Base-by-base conservation (phyloP, 2,888 invertebrate species). In the Harpagoxenus sublaevis region DNA sequence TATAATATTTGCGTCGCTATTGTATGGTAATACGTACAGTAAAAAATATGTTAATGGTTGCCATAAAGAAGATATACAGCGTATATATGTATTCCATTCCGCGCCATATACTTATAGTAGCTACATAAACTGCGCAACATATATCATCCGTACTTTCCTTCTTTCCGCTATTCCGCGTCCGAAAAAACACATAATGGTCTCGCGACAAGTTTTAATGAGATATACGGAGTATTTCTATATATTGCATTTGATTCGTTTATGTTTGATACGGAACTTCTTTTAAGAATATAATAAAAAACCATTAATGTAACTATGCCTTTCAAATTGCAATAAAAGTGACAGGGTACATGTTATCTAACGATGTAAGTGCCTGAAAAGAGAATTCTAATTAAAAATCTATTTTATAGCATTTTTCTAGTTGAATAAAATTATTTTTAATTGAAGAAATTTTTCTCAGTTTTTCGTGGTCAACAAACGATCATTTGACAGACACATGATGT, bases 21-120 rank as follows among this genome's bases (percentile, higher is more conserved):
- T 94, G 94, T 94, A 94, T 94, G 94, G 94, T 94, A 94, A 94
- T 94, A 92, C 92, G 93, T 90, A 91, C 92, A 91, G 93, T 93
- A 94, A 94, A 94, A 94, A 94, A 94, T 94, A 94, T 94, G 94
- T 94, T 94, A 94, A 94, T 94, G 94, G 94, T 93, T 92, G 93
- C 94, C 93, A 94, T 94, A 94, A 94, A 94, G 94, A 93, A 94
- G 91, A 89, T 94, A 94, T 94, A 94, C 93, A 92, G 92, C 92
- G 90, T 90, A 89, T 91, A 92, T 94, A 90, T 92, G 94, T 94
- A 93, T 93, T 92, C 93, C 93, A 94, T 94, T 94, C 94, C 92
- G 92, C 91, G 90, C 92, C 91, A 94, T 93, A 92, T 93, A 94
- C 92, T 91, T 90, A 92, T 90, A 92, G 92, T 92, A 92, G 91